Evolutionary conservation across 2,113 vertebrate species (phyloP), one percentile per base, ranked within the genome.

Genomic region (Pelecanoides urinatrix): DNA sequence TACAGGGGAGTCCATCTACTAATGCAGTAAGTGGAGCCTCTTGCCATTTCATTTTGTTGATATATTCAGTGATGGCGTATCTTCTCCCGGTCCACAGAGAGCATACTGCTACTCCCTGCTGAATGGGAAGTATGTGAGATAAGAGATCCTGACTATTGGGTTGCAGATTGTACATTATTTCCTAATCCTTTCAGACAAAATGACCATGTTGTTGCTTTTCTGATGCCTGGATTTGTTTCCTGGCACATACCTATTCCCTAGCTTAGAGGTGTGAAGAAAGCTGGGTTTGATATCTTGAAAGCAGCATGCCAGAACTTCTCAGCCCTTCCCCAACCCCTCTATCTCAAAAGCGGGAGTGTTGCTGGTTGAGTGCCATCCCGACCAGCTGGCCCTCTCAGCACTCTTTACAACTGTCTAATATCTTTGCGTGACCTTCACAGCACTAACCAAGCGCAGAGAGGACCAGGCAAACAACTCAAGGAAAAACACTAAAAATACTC

Each of bases 331-430:
- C 0, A 5, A 91, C 49, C 81, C 78, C 78, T 55, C 66, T 85
- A 91, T 96, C 94, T 94, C 76, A 66, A 52, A 91, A 86, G 78
- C 80, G 92, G 38, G 62, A 94, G 88, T 18, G 4, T 11, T 84
- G 76, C 86, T 96, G 92, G 89, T 79, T 9, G 49, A 91, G 61
- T 80, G 95, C 95, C 94, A 96, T 86, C 87, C 58, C 0, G 0
- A 73, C 89, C 94, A 97, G 95, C 94, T 96, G 96, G 92, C 74
- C 58, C 89, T 90, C 97, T 91, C 87, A 87, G 86, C 70, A 49
- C 86, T 86, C 83, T 91, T 75, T 38, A 83, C 81, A 90, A 86
- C 87, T 73, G 58, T 7, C 70, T 89, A 18, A n/a, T 87, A 94
- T 85, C 88, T 90, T 77, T n/a, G 65, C 30, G 65, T 93, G 94